Conservation (phyloP, 2,113 vertebrate species). For the Albula glossodonta region DNA sequence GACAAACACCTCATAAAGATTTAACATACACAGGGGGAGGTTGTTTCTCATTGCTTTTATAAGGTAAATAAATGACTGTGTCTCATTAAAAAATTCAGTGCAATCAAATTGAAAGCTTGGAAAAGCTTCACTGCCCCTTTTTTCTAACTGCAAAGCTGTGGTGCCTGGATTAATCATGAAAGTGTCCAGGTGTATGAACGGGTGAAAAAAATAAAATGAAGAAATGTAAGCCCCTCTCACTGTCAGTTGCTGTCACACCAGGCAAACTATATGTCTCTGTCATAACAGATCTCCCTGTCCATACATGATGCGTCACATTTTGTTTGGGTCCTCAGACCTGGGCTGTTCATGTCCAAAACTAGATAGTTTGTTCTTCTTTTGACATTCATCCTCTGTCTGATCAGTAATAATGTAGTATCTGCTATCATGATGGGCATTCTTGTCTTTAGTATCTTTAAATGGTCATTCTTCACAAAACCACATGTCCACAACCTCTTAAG, state of each 20-base stretch:
- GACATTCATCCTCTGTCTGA: too few relatives aligned
- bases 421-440: too few relatives aligned
- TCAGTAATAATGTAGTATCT: too few relatives aligned
- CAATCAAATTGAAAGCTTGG: not conserved
- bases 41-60: too few relatives aligned
- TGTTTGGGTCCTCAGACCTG: too few relatives aligned
- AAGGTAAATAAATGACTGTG: too few relatives aligned
- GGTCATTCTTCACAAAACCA: not conserved
- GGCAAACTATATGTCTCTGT: not conserved
- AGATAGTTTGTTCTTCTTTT: too few relatives aligned
- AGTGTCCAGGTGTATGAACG: not conserved
- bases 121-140: not conserved
- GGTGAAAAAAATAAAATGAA: not conserved
- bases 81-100: not conserved
- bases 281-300: not conserved
- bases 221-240: too few relatives aligned
- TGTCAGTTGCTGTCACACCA: not conserved
- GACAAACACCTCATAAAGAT: too few relatives aligned
- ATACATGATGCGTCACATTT: too few relatives aligned
- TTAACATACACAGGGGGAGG: too few relatives aligned
- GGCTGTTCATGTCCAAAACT: too few relatives aligned
- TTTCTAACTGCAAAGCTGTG: not conserved
- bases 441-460: not conserved
- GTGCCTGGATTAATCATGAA: not conserved
- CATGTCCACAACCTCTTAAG: not conserved